Evolutionary conservation across 2,888 invertebrate genomes (phyloP), one percentile per base, ranked within the genome.

Genomic region (Anarsia innoxiella): DNA sequence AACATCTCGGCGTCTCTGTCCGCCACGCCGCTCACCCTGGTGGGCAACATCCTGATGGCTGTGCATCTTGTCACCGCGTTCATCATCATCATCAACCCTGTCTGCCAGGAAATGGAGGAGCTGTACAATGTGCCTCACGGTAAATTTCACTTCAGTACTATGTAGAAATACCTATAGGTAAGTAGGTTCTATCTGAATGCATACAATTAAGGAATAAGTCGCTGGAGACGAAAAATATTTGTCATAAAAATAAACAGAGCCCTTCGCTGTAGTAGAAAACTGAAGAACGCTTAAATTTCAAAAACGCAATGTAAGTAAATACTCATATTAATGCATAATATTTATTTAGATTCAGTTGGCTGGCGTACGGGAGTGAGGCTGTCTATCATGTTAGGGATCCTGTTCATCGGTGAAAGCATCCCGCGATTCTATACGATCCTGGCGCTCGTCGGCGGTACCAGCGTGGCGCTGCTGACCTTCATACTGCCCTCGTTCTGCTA

Each of bases 381-480:
- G 0, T 66, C 79, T 1, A 82, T 91, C 40, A 83, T 91, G 63
- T 51, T 80, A 0, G 64, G 85, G 0, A 86, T 91, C 52, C 66
- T 91, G 36, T 87, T 91, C 59, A 77, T 91, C 34, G 91, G 90
- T 1, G 89, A 90, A 72, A 87, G 87, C 14, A 74, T 92, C 14
- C 92, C 92, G 0, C 83, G 88, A 38, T 92, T 92, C 76, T 89
- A 90, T 46, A 88, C 89, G 42, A 88, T 92, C 48, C 69, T 92
- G 40, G 86, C 91, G 6, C 73, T 92, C 33, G 84, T 92, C 3
- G 92, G 92, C 0, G 91, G 90, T n/a, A 90, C 91, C 14, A 90
- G 89, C 8, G 84, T 91, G 4, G 89, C 91, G 0, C 65, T 91
- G 15, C 76, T 90, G 25, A 90, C 91, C 9, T 91, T 89, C 63